Conservation (phyloP, 2,797 vertebrate species). For the Huso huso region DNA sequence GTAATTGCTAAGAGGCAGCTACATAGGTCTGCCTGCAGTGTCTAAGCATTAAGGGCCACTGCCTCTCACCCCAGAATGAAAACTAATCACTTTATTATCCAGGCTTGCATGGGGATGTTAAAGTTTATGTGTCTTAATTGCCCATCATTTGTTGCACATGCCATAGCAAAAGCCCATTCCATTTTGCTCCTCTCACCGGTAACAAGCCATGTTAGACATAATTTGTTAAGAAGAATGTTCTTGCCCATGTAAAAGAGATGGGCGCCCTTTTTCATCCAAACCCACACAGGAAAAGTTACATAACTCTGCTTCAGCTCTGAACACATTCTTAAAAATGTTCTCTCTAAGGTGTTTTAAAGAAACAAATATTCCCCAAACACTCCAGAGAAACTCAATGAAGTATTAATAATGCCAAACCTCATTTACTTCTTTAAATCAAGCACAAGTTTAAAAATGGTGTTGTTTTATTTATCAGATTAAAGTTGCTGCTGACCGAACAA, state of each 20-base stretch:
- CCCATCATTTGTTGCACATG: conserved; percentile 1
- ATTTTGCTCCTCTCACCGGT: neutral
- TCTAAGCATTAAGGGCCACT: neutral
- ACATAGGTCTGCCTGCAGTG: neutral
- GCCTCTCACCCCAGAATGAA: neutral
- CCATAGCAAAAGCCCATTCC: neutral
- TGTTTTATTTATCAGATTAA: no score
- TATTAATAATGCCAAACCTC: no score
- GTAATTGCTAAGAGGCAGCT: conserved; percentile 4
- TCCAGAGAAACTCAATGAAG: no score
- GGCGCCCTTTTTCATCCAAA: no score
- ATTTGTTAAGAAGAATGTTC: neutral
- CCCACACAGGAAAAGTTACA: no score
- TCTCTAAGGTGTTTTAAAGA: no score
- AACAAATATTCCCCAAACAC: no score
- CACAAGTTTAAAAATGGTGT: no score
- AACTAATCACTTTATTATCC: conserved; percentile 4
- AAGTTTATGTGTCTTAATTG: conserved; percentile 1
- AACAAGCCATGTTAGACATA: neutral
- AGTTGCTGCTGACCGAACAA: no score
- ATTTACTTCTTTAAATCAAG: no score
- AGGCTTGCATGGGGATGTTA: neutral
- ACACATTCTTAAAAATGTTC: no score
- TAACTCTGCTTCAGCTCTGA: no score
- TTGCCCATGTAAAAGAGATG: neutral